Evolutionary conservation across 2,797 vertebrate genomes (phyloP), one percentile per base, ranked within the genome.

Genomic region (Calcarius lapponicus): DNA sequence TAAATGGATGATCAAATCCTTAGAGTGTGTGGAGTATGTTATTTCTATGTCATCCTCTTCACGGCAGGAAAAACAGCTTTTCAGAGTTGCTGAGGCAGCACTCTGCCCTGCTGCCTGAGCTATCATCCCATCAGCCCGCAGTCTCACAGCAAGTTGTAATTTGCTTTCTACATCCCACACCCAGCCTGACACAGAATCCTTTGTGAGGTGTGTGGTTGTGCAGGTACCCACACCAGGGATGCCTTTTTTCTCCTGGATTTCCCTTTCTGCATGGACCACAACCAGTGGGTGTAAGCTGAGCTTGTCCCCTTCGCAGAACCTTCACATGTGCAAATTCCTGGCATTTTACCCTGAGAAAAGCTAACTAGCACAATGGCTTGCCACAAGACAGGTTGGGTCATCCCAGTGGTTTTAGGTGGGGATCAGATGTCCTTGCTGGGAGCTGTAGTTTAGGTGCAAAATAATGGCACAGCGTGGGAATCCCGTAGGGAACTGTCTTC

Each of bases 1-100:
- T 97, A 97, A 97, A 96, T 88, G 94, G 86, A 94, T 96, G 95
- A 96, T 92, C 94, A 94, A 79, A 80, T 87, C 95, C 94, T 97
- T 80, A 13, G 82, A 94, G 80, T 34, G 79, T 32, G 83, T 43
- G 84, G 94, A 92, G 88, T 80, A 22, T 90, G 92, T 96, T 97
- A 94, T 96, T 97, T 93, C 95, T 73, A 40, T 91, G 91, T 97
- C 92, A 85, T 92, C 82, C 95, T 93, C 95, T 95, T 96, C 94
- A 86, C 6, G 21, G 89, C 81, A 66, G 90, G 96, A 97, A 95
- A 96, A 87, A 54, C 86, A 94, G 89, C 96, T 96, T 97, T 95
- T 91, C 74, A 34, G 96, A 97, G 91, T 94, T 67, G 72, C 91
- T 95, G 95, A 94, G 86, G 88, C 71, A 94, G 96, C 91, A 2